Base-by-base conservation (phyloP, 2,888 invertebrate species). In the Antitype chi region DNA sequence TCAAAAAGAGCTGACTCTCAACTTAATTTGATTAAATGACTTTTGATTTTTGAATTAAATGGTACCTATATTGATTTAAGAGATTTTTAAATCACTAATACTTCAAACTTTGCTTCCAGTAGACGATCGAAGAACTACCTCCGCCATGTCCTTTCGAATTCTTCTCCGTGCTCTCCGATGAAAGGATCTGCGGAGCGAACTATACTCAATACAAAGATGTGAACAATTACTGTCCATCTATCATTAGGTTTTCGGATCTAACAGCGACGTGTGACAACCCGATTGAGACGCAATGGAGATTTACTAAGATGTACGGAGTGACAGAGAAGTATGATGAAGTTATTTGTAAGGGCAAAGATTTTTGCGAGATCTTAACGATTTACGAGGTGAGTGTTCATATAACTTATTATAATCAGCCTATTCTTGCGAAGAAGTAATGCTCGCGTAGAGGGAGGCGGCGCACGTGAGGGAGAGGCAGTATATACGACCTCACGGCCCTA, bases 131-230 rank as follows among this genome's bases (percentile, higher is more conserved):
- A 86, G 92, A 94, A 4, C 87, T 86, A 8, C 81, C 85, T 20
- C 92, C 92, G 1, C 91, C 91, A 0, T 95, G 95, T 67, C 93
- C 94, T 0, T 94, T 86, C 62, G 95, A 95, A 85, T 87, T 94
- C 67, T 90, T 91, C 57, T 93, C 93, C 0, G 63, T 93, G 1
- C 78, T 87, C 13, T 87, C 90, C 9, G 80, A 89, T 0, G 77
- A 85, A 7, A 72, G 87, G 13, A 62, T 94, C 4, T 95, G 95
- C 68, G 91, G 89, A 0, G 80, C 84, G 0, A 87, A 93, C 77
- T 88, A 90, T 7, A 85, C 75, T 0, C 76, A 91, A 62, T 83
- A 84, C 9, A 80, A 85, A 52, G 79, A 91, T 5, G 66, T 81
- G 11, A 78, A 78, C 0, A 75, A 70, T 5, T 11, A 70, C 0